Conservation (phyloP, 2,888 invertebrate genomes). For the Leistus spinibarbis region DNA sequence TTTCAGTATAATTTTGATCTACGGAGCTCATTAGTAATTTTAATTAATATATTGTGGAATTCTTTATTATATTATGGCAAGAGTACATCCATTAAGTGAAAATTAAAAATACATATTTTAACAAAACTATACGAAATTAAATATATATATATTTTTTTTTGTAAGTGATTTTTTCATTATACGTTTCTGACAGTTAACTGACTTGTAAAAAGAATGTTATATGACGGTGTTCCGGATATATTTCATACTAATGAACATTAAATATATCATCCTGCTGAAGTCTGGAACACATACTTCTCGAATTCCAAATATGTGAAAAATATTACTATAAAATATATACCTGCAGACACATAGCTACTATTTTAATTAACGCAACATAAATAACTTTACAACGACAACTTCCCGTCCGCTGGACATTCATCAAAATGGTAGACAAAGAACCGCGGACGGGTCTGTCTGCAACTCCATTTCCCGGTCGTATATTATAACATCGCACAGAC, state of each 20-base stretch:
- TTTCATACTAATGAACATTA: neutral
- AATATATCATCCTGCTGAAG: neutral
- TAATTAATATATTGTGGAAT: too few species aligned
- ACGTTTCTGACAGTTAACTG: neutral
- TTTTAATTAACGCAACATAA: neutral
- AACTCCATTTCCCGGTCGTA: neutral
- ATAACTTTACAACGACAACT: neutral
- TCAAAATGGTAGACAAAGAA: conserved; percentile 6
- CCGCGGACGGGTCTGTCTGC: neutral
- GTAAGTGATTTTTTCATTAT: too few species aligned
- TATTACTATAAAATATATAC: neutral
- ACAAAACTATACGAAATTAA: too few species aligned
- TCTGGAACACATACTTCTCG: neutral
- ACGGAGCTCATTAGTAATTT: too few species aligned
- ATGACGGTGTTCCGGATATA: neutral
- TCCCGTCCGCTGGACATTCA: neutral
- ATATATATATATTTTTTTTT: too few species aligned
- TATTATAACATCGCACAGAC: too few species aligned
- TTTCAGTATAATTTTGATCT: too few species aligned
- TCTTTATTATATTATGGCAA: too few species aligned
- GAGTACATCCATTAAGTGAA: too few species aligned
- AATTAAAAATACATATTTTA: too few species aligned
- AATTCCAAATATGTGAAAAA: neutral
- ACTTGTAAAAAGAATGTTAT: neutral
- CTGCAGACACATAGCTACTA: neutral